Percentiles rank a stretch among this genome's conserved stretches.
Evolutionary conservation across 2,113 vertebrate genomes (phyloP).

Genomic region (Trichomycterus rosablanca): DNA sequence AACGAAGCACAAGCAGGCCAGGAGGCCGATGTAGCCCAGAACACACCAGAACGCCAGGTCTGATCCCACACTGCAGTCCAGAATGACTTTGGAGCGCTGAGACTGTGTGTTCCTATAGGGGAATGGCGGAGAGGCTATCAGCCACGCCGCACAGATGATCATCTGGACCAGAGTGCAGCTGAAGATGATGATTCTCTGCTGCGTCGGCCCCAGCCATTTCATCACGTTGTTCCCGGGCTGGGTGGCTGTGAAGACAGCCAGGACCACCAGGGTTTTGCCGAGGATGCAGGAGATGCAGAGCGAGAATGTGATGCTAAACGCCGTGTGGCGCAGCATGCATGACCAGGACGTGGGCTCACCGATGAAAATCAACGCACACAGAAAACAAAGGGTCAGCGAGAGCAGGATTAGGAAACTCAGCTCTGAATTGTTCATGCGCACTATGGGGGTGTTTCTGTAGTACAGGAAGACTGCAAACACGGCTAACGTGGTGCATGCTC

Average conservation of each 20-base stretch:
- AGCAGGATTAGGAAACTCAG: constrained; percentile 54
- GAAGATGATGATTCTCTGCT: constrained; percentile 56
- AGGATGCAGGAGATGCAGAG: constrained; percentile 64
- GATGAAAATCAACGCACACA: constrained; percentile 52
- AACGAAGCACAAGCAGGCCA: constrained; percentile 54
- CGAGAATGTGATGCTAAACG: constrained; percentile 46
- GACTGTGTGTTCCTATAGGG: constrained; percentile 48
- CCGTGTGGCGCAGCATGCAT: constrained; percentile 61
- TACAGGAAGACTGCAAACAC: constrained; percentile 45
- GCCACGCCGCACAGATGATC: constrained; percentile 58
- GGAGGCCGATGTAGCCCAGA: constrained; percentile 57
- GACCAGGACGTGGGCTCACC: constrained; percentile 51
- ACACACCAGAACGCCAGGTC: constrained; percentile 58
- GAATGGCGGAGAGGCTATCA: constrained; percentile 52
- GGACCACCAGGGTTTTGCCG: constrained; percentile 62
- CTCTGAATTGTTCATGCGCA: constrained; percentile 50
- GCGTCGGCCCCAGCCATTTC: constrained; percentile 60
- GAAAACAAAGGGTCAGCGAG: constrained; percentile 48
- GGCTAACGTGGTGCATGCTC: constrained; percentile 38
- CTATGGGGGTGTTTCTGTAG: constrained; percentile 48
- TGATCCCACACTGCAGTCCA: constrained; percentile 59
- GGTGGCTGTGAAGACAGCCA: constrained; percentile 59
- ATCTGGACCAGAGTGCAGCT: constrained; percentile 54
- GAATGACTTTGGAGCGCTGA: constrained; percentile 54
- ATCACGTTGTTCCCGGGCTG: constrained; percentile 57